Conservation (phyloP, 2,113 vertebrate genomes). For the Polypterus bichir region DNA sequence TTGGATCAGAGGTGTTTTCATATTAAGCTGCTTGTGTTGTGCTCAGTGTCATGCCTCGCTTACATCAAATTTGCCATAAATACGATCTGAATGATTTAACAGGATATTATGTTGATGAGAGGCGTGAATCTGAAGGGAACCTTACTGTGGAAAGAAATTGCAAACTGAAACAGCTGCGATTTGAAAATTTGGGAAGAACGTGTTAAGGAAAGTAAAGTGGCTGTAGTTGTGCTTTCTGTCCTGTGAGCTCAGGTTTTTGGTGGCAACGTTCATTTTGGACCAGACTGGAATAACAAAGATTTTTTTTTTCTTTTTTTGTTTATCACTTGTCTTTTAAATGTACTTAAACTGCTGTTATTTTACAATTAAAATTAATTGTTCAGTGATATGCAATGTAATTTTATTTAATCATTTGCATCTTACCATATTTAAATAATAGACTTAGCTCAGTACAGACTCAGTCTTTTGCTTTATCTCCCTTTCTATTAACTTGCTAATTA, state of each 20-base stretch:
- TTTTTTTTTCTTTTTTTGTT: no score
- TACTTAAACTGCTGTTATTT: not conserved
- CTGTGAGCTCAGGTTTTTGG: no score
- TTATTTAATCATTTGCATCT: not conserved
- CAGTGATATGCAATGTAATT: not conserved
- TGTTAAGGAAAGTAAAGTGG: not conserved
- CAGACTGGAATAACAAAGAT: no score
- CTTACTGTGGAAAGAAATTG: not conserved
- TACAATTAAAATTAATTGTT: not conserved
- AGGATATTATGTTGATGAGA: not conserved
- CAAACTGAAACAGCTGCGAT: not conserved
- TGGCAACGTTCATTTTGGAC: no score
- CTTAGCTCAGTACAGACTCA: not conserved
- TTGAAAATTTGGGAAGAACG: not conserved
- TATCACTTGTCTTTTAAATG: no score
- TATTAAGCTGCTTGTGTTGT: not conserved
- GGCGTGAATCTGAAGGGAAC: not conserved
- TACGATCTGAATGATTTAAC: not conserved
- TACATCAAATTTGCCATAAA: not conserved
- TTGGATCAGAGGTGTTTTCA: slow-evolving; percentile 13
- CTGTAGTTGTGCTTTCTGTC: no score
- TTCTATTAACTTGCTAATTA: not conserved
- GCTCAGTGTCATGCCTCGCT: not conserved
- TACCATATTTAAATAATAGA: not conserved
- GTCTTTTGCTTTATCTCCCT: not conserved